Evolutionary conservation across 2,113 vertebrate genomes (phyloP).

Genomic region (Heterotis niloticus): DNA sequence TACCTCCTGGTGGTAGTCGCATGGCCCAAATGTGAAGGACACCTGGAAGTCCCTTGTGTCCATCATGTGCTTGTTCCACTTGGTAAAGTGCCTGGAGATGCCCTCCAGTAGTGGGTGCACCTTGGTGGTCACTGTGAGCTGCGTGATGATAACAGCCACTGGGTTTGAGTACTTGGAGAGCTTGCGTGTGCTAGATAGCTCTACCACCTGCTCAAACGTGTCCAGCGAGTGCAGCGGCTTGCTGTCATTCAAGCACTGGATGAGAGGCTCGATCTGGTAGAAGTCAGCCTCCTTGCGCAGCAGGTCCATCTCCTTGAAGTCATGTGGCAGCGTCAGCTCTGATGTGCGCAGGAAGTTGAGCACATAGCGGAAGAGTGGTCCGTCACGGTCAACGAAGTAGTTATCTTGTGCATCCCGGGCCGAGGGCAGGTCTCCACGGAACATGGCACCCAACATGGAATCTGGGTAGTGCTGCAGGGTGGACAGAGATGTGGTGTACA

Average conservation of each 20-base stretch:
- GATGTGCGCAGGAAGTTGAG: constrained; percentile 83
- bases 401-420: constrained; percentile 79
- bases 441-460: constrained; percentile 84
- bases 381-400: constrained; percentile 83
- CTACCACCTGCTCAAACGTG: constrained; percentile 82
- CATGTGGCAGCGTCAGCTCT: constrained; percentile 75
- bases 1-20: constrained; percentile 82
- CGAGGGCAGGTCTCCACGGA: constrained; percentile 78
- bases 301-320: constrained; percentile 82
- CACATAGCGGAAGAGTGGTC: constrained; percentile 79
- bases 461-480: constrained; percentile 79
- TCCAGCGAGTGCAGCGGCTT: constrained; percentile 79
- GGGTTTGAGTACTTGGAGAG: constrained; percentile 85
- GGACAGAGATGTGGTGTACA: constrained; percentile 80
- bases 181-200: constrained; percentile 80
- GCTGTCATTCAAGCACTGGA: constrained; percentile 79
- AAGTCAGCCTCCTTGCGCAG: constrained; percentile 82
- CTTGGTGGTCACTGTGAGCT: constrained; percentile 81
- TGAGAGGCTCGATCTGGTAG: constrained; percentile 81
- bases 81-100: constrained; percentile 79
- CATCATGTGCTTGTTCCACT: constrained; percentile 90
- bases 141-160: constrained; percentile 79
- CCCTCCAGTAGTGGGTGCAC: constrained; percentile 76
- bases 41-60: constrained; percentile 84
- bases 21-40: constrained; percentile 81